Conservation (phyloP, 2,888 invertebrate species). For the Luffia ferchaultella region DNA sequence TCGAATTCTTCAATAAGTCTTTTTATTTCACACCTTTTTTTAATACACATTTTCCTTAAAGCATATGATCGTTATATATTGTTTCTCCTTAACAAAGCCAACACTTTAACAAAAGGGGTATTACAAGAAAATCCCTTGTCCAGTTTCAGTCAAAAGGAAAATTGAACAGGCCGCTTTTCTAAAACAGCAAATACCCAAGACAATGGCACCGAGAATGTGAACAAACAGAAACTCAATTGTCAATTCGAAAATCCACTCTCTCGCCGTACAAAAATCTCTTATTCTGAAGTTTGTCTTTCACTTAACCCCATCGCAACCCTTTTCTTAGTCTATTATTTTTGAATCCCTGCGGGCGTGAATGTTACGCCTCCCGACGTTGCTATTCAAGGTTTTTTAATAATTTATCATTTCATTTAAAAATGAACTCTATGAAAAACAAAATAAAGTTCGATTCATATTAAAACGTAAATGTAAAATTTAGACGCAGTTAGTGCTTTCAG, state of each 20-base stretch:
- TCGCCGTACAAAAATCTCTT: neutral
- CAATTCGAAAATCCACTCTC: neutral
- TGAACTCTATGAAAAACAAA: too few species aligned
- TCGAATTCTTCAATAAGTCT: too few species aligned
- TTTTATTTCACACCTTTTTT: too few species aligned
- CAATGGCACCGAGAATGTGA: neutral
- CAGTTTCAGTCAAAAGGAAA: too few species aligned
- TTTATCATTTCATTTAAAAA: neutral
- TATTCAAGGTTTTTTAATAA: constrained; percentile 28
- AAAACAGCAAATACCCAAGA: neutral
- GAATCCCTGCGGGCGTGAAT: constrained; percentile 54
- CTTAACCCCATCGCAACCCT: constrained; percentile 45
- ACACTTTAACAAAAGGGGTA: too few species aligned
- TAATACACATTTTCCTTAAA: too few species aligned
- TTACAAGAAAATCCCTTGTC: too few species aligned
- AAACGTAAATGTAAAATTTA: too few species aligned
- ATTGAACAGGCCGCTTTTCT: too few species aligned
- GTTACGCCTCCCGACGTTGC: constrained; percentile 51
- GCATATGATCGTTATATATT: too few species aligned
- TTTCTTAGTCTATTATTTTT: constrained; percentile 53
- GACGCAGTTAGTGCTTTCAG: neutral
- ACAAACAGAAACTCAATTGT: neutral
- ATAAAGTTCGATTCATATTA: too few species aligned
- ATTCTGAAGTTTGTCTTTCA: constrained; percentile 16
- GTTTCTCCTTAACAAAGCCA: too few species aligned